A percentile compares a stretch with the other conserved stretches of the same genome.
phyloP scores from a whole-genome alignment of 2,113 vertebrate species.

The Nettapus auritus region DNA sequence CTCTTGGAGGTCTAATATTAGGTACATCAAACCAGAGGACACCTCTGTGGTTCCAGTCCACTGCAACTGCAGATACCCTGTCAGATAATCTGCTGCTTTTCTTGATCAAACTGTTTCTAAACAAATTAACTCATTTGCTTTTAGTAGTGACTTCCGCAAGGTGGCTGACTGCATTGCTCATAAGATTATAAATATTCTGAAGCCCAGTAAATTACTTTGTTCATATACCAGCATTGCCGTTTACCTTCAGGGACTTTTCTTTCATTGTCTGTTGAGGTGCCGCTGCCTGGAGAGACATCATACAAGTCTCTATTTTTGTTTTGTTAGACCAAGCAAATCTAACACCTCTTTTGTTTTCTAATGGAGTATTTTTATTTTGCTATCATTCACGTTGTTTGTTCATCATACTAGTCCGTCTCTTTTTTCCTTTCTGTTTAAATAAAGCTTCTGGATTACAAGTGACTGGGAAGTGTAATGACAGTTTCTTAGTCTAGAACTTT shows the following conservation, averaged over 20 bases:
- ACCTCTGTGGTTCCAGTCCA: neutral
- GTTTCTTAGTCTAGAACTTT: neutral
- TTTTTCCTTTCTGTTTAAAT: neutral
- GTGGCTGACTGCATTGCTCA: neutral
- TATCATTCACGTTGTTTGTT: neutral
- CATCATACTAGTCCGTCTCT: neutral
- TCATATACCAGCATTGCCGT: neutral
- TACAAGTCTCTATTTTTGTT: neutral
- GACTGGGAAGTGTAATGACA: neutral
- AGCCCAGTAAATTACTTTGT: neutral
- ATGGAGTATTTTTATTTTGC: neutral
- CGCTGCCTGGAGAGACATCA: neutral
- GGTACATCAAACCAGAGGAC: neutral
- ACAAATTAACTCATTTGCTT: neutral
- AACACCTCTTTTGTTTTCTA: neutral
- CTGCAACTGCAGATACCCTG: neutral
- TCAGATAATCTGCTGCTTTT: neutral
- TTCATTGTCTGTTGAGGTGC: accelerated
- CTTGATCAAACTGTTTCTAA: neutral
- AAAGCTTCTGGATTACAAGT: neutral
- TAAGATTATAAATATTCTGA: neutral
- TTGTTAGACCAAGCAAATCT: neutral
- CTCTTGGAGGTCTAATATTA: neutral
- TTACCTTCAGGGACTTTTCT: neutral
- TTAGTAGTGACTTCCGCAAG: neutral